Evolutionary conservation across 1,140 invertebrate genomes (phyloP).

Genomic region (Andricus grossulariae): DNA sequence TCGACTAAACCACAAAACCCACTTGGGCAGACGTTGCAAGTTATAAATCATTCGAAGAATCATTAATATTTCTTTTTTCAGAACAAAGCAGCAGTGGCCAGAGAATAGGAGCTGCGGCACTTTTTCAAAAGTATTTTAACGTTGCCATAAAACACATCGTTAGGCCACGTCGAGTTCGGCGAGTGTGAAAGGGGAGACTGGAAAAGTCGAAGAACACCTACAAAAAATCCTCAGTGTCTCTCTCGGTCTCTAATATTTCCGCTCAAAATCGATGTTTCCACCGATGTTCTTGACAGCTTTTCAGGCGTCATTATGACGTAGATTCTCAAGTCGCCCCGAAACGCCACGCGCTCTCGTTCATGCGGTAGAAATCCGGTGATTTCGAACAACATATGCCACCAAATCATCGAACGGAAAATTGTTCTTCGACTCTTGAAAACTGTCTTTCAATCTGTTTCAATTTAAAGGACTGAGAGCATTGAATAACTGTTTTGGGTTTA

Average conservation of each 20-base stretch:
- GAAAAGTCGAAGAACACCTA: conserved; percentile 18
- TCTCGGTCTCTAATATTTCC: conserved; percentile 3
- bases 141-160: background rate
- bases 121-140: conserved; percentile 5
- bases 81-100: background rate
- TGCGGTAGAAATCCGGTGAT: too few relatives aligned
- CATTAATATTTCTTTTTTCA: conserved; percentile 1
- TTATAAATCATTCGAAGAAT: conserved; percentile 10
- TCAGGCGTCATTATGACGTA: too few relatives aligned
- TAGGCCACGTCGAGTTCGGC: conserved; percentile 13
- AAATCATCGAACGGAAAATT: too few relatives aligned
- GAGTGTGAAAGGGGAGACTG: conserved; percentile 4
- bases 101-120: background rate
- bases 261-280: background rate
- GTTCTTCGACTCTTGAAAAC: too few relatives aligned
- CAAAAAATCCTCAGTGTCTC: background rate
- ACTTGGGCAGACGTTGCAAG: background rate
- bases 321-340: too few relatives aligned
- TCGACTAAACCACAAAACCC: too few relatives aligned
- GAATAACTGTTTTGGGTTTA: too few relatives aligned
- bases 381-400: too few relatives aligned
- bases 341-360: too few relatives aligned
- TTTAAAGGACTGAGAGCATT: too few relatives aligned
- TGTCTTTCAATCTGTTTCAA: too few relatives aligned
- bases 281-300: background rate